A percentile compares a stretch with the other conserved stretches of the same genome.
These are phyloP conservation scores for Chirona hameri DNA, from an alignment of 2,888 invertebrate species.

Conservation along the genomic window DNA sequence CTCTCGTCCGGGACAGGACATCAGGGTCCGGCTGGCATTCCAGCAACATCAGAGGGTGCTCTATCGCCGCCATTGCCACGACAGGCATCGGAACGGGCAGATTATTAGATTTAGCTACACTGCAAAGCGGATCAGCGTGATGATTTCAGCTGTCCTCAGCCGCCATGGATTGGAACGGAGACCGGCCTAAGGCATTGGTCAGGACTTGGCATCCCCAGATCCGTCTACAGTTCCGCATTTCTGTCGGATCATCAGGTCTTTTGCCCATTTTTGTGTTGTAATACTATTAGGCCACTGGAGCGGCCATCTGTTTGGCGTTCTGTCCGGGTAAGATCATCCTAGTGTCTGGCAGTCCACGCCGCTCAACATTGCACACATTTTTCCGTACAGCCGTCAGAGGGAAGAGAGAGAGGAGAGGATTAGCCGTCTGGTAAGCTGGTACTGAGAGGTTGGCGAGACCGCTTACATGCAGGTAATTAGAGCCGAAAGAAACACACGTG, in stretches of 20 bases:
- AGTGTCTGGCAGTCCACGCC: background rate
- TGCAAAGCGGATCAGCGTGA: background rate
- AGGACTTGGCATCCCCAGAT: background rate
- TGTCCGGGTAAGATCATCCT: background rate
- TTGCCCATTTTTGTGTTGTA: background rate
- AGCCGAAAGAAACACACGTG: no score
- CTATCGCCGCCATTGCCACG: no score
- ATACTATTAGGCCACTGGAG: background rate
- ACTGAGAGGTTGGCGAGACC: background rate
- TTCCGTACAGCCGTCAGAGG: background rate
- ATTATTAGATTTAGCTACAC: background rate
- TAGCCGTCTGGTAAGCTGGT: background rate
- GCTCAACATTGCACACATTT: background rate
- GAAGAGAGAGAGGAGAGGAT: no score
- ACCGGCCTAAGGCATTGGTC: background rate
- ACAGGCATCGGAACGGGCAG: background rate
- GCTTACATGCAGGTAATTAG: no score
- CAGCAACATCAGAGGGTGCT: no score
- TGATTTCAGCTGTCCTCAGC: background rate
- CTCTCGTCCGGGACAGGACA: no score
- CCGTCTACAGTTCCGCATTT: constrained; percentile 5
- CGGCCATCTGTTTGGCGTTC: background rate
- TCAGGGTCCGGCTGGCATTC: no score
- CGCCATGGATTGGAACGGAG: background rate
- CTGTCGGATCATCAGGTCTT: background rate